A percentile compares a stretch with the other conserved stretches of the same genome.
Evolutionary conservation across 2,113 vertebrate species (phyloP).

Genomic region (Ictalurus punctatus): DNA sequence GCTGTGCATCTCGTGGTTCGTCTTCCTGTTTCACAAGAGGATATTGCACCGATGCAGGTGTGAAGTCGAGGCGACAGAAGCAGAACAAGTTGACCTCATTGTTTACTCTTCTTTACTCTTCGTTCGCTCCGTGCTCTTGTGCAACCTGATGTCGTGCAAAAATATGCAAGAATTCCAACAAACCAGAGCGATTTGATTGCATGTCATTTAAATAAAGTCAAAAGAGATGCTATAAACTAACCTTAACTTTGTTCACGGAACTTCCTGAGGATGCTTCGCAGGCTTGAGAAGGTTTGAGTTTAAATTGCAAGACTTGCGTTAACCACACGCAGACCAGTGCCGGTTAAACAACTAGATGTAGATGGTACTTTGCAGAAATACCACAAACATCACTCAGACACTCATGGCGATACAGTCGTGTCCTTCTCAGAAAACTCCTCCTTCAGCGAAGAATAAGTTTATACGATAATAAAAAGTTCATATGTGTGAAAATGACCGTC

Average conservation of each 20-base stretch:
- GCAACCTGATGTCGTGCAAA: neutral
- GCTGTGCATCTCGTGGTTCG: neutral
- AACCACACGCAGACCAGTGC: neutral
- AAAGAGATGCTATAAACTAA: neutral
- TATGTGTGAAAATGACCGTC: neutral
- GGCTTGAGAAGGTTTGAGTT: neutral
- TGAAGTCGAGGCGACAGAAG: neutral
- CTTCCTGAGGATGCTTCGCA: neutral
- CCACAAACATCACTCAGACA: neutral
- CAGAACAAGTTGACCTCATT: neutral
- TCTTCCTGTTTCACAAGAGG: neutral
- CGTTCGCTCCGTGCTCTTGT: neutral
- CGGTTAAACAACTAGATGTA: neutral
- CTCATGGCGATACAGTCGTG: too few species aligned
- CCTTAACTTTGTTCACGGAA: neutral
- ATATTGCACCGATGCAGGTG: too few species aligned
- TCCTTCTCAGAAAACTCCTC: neutral
- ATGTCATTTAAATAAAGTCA: neutral
- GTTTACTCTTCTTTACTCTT: neutral
- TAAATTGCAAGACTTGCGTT: neutral
- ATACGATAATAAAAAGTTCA: neutral
- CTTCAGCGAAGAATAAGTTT: neutral
- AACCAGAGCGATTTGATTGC: neutral
- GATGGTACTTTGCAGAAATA: neutral
- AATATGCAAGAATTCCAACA: neutral